phyloP scores from a whole-genome alignment of 2,113 vertebrate species.

The Solea senegalensis region DNA sequence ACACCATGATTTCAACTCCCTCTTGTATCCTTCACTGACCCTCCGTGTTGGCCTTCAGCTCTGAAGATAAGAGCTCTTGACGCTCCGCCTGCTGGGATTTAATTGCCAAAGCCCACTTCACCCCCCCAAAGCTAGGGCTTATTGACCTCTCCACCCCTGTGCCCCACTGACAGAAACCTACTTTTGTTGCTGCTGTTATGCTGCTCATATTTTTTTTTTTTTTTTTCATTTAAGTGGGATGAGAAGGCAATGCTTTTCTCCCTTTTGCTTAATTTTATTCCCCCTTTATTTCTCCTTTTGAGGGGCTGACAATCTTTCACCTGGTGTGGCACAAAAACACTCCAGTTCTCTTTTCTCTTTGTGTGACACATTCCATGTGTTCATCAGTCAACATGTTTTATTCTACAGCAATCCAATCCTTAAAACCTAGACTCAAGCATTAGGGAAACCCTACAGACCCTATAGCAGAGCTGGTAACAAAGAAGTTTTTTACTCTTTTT shows the following conservation, averaged over 20 bases:
- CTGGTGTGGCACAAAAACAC: constrained; percentile 32
- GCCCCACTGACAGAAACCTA: constrained; percentile 60
- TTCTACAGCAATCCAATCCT: constrained; percentile 22
- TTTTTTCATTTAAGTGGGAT: constrained; percentile 36
- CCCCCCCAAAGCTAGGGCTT: constrained; percentile 48
- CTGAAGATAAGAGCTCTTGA: constrained; percentile 75
- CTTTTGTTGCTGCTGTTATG: constrained; percentile 52
- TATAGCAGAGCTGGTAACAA: constrained; percentile 16
- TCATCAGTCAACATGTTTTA: constrained; percentile 42
- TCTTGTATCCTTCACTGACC: constrained; percentile 47
- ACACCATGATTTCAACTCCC: constrained; percentile 28
- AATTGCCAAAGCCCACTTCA: constrained; percentile 66
- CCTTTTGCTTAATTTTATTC: constrained; percentile 20
- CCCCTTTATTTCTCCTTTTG: constrained; percentile 39
- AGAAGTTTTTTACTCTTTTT: constrained; percentile 21
- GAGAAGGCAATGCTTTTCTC: constrained; percentile 31
- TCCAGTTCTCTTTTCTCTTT: constrained; percentile 24
- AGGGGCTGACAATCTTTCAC: constrained; percentile 17
- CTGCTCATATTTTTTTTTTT: constrained; percentile 54
- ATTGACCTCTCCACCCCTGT: constrained; percentile 43
- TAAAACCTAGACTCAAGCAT: constrained; percentile 14
- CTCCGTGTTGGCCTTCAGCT: constrained; percentile 56
- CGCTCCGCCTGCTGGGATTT: constrained; percentile 65
- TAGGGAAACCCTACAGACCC: constrained; percentile 41
- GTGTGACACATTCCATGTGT: constrained; percentile 25